Base-by-base conservation (phyloP, 35 echinoderm and acorn worm genomes). In the Ptychodera flava region DNA sequence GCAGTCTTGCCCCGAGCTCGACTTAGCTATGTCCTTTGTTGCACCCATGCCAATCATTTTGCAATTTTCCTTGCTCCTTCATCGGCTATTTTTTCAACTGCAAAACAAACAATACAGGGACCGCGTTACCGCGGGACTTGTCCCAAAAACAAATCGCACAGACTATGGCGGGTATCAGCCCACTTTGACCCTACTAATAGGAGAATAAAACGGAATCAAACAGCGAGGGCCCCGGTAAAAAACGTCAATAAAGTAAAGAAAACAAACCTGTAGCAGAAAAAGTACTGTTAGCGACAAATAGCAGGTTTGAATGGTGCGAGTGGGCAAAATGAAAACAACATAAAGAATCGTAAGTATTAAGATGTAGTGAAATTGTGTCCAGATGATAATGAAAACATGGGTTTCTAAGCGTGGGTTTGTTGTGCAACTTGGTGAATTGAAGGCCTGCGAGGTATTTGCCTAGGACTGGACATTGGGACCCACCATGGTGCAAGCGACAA, bases 201-300 rank as follows among this genome's bases (percentile, higher is more conserved):
- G 45, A 22, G 45, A 64, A 64, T 64, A 64, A 64, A 64, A 64
- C 45, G 6, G 22, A 64, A 64, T 64, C 45, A 64, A 64, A 64
- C 22, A 64, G 6, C 22, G 45, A n/a, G 45, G 45, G 22, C 45
- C 45, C 6, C 45, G 22, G 45, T 12, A 6, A 22, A 64, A 64
- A 64, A 64, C 45, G 45, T 64, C 45, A 64, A 64, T 64, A 64
- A 64, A 6, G 45, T 12, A 12, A 64, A 64, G 45, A 64, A 64
- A 64, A 64, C 45, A 64, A 64, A 64, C 45, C 45, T 64, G 45
- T 64, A 64, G 45, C 45, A 64, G 45, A 64, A 64, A 64, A 64
- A 6, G 22, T 64, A 64, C 45, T n/a, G n/a, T n/a, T n/a, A n/a
- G n/a, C n/a, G n/a, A n/a, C n/a, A n/a, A n/a, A n/a, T n/a, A n/a